A percentile compares a stretch with the other conserved stretches of the same genome.
These are phyloP conservation scores for Cavia porcellus DNA, from an alignment of 2,113 vertebrate species.

Conservation along the genomic window DNA sequence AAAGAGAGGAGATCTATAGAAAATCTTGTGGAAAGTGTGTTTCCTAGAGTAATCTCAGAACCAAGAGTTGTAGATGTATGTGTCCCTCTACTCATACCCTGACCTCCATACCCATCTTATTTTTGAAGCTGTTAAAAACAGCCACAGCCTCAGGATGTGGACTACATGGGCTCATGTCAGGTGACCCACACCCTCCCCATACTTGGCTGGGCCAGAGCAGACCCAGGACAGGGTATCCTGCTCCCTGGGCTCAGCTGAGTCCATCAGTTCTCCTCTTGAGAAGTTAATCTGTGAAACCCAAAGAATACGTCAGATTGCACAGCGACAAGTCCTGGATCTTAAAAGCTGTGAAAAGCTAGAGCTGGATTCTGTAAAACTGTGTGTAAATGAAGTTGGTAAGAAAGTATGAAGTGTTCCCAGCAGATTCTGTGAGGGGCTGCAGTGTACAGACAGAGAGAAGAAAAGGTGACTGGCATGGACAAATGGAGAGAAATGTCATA, in stretches of 20 bases:
- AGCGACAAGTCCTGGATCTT: not conserved
- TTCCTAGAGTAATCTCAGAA: rapidly evolving
- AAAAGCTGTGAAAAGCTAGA: not conserved
- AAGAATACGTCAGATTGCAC: not conserved
- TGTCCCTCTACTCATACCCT: not conserved
- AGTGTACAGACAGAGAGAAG: not conserved
- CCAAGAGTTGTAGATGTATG: not conserved
- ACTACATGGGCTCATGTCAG: no score
- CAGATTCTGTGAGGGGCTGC: not conserved
- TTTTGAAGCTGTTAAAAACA: not conserved
- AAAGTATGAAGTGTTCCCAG: not conserved
- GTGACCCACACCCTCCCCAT: not conserved
- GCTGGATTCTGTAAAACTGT: not conserved
- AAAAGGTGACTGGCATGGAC: not conserved
- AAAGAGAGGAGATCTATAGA: not conserved
- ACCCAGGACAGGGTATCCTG: not conserved
- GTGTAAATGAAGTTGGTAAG: not conserved
- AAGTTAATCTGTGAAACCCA: not conserved
- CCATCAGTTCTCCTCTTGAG: not conserved
- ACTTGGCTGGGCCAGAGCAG: not conserved
- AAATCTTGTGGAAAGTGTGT: not conserved
- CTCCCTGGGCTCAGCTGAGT: not conserved
- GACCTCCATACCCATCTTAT: not conserved
- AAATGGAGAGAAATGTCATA: not conserved
- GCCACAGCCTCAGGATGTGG: not conserved